Evolutionary conservation across 2,888 invertebrate genomes (phyloP), one percentile per base, ranked within the genome.

Genomic region (Microctonus brassicae): DNA sequence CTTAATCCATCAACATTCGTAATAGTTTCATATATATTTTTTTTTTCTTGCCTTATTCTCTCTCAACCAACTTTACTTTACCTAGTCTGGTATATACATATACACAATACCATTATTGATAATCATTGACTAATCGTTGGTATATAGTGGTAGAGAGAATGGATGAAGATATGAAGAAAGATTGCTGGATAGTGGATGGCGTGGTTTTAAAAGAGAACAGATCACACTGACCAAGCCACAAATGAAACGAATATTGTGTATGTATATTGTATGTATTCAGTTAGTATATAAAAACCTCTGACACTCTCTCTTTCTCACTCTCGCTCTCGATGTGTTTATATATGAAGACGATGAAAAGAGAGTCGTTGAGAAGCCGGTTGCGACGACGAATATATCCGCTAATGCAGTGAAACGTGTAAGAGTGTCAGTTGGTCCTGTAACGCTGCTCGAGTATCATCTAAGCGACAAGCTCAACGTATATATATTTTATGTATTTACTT

Each of bases 371-470:
- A 47, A 47, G 47, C 47, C 47, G 47, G 47, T 47, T 20, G 47
- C 6, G 47, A 47, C 17, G 47, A 47, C n/a, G n/a, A n/a, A n/a
- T n/a, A 17, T 17, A 17, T 7, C 47, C 17, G 47, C 17, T 47
- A 47, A 47, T 47, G 47, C 47, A 47, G 47, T 47, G 47, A 47
- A 47, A 47, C 47, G 47, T 47, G 47, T 47, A n/a, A 17, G 47
- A 47, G 47, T 47, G 17, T 47, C 47, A 47, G 47, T 47, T 47
- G 17, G 47, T 47, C 47, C 47, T 47, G 47, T 47, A 47, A 47
- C 47, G 47, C 17, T 9, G 17, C 7, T 9, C 47, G 17, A 47
- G 47, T 17, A 47, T 47, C 47, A 47, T 17, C 47, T 47, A 17
- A 7, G 7, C 29, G 20, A 47, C 17, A 9, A 7, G 17, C 6